These are phyloP conservation scores for Cyclopterus lumpus DNA, from an alignment of 2,797 vertebrate species.

Conservation along the genomic window DNA sequence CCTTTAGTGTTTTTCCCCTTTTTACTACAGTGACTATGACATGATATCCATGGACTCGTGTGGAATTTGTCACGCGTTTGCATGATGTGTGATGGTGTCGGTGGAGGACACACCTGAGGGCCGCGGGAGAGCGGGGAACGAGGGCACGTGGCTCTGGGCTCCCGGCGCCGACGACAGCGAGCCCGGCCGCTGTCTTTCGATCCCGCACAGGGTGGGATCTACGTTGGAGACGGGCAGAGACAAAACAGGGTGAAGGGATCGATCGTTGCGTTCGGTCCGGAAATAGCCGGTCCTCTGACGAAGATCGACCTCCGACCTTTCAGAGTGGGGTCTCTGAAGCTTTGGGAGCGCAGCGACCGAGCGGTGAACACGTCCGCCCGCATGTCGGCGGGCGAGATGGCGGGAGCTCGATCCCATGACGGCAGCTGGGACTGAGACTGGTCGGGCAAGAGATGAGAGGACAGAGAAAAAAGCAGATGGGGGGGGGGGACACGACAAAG, in stretches of 20 bases:
- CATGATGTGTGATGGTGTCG: background rate
- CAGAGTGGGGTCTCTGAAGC: constrained; percentile 82
- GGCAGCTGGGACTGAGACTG: constrained; percentile 82
- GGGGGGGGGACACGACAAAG: constrained; percentile 21
- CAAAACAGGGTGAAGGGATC: background rate
- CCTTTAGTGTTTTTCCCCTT: background rate
- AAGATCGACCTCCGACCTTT: constrained; percentile 74
- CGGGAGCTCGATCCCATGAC: constrained; percentile 81
- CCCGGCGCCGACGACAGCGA: constrained; percentile 80
- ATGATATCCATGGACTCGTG: background rate
- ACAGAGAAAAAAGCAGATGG: constrained; percentile 30
- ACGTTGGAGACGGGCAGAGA: background rate
- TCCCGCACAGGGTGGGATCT: constrained; percentile 82
- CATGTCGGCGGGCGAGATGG: constrained; percentile 87
- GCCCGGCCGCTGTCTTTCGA: constrained; percentile 83
- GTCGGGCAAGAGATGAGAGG: background rate
- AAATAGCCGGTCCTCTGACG: background rate
- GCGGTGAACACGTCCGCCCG: constrained; percentile 89
- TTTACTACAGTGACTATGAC: background rate
- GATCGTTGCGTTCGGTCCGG: background rate
- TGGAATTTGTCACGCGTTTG: background rate
- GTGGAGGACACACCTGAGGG: constrained; percentile 80
- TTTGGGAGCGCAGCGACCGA: constrained; percentile 84
- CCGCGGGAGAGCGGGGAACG: constrained; percentile 85
- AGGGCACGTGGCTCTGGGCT: constrained; percentile 75